phyloP scores from a whole-genome alignment of 1,140 invertebrate genomes.

The Chironomus striatipennis region DNA sequence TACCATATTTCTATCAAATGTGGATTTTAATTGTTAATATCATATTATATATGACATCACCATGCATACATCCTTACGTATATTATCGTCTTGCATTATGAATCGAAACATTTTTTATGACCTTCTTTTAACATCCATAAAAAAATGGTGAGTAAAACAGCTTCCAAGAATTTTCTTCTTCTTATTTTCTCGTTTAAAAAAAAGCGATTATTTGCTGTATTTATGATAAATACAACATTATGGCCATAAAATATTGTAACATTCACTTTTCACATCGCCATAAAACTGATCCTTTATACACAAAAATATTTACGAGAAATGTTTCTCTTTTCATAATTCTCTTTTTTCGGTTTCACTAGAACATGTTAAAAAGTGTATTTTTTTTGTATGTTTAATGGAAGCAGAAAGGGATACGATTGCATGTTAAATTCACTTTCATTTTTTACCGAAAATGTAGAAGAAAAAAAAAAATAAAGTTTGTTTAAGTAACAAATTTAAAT shows the following conservation, averaged over 20 bases:
- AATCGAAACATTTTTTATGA: not conserved
- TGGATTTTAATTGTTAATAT: conserved; percentile 3
- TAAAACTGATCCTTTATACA: not conserved
- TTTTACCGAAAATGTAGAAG: not conserved
- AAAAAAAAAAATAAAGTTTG: not conserved
- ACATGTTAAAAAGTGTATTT: not conserved
- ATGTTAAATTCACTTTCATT: not conserved
- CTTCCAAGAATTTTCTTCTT: conserved; percentile 9
- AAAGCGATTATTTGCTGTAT: not conserved
- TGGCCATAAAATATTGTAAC: not conserved
- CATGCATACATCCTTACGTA: no score
- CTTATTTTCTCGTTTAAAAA: not conserved
- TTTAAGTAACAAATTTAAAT: not conserved
- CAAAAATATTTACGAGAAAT: not conserved
- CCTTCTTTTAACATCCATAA: not conserved
- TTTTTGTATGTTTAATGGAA: not conserved
- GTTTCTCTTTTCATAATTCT: not conserved
- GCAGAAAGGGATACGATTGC: not conserved
- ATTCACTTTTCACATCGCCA: conserved; percentile 4
- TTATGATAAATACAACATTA: not conserved
- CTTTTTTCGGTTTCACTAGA: not conserved
- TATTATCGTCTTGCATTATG: not conserved
- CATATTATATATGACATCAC: not conserved
- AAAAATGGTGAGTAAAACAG: not conserved
- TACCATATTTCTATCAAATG: conserved; percentile 13